phyloP scores from a whole-genome alignment of 2,888 invertebrate genomes.

The Apodemia duryi region DNA sequence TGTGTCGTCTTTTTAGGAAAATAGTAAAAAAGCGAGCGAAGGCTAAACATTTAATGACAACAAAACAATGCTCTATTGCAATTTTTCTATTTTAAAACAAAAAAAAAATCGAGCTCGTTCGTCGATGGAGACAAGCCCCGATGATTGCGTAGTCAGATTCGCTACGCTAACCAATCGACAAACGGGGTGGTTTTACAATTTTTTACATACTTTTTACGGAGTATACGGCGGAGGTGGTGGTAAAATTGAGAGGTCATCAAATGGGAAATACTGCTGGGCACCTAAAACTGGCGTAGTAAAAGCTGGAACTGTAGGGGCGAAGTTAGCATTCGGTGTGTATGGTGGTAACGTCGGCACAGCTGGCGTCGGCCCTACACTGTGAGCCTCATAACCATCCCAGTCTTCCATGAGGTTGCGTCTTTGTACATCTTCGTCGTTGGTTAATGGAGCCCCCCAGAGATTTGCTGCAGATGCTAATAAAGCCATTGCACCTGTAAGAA shows the following conservation, averaged over 20 bases:
- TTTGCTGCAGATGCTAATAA: slow-evolving; percentile 85
- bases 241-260: slow-evolving; percentile 66
- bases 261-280: slow-evolving; percentile 68
- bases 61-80: too few relatives aligned
- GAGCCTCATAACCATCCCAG: slow-evolving; percentile 81
- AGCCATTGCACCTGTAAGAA: slow-evolving; percentile 80
- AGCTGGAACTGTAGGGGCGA: slow-evolving; percentile 47
- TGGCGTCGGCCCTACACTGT: slow-evolving; percentile 77
- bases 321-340: slow-evolving; percentile 75
- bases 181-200: too few relatives aligned
- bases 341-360: slow-evolving; percentile 79
- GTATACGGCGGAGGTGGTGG: slow-evolving; percentile 78
- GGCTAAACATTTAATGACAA: too few relatives aligned
- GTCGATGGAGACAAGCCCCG: too few relatives aligned
- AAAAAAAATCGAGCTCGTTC: too few relatives aligned
- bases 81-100: too few relatives aligned
- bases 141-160: too few relatives aligned
- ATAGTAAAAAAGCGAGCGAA: too few relatives aligned
- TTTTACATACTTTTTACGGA: slow-evolving; percentile 45
- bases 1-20: too few relatives aligned
- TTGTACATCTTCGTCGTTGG: slow-evolving; percentile 66
- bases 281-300: slow-evolving; percentile 64
- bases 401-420: slow-evolving; percentile 80
- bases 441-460: slow-evolving; percentile 78
- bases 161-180: too few relatives aligned